Base-by-base conservation (phyloP, 1,140 invertebrate species). In the Cyclargus thomasi region DNA sequence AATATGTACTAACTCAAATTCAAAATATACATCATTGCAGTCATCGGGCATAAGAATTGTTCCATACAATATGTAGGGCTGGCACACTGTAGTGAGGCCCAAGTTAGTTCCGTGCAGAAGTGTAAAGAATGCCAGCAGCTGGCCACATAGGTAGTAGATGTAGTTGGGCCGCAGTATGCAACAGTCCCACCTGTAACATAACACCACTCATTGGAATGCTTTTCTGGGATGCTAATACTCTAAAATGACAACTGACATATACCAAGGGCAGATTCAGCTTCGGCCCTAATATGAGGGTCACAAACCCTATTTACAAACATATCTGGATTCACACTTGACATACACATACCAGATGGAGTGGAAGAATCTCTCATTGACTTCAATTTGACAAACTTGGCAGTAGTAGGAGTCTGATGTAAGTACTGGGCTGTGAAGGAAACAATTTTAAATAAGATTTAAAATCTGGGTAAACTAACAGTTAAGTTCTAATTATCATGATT, bases 31-130 rank as follows among this genome's bases (percentile, higher is more conserved):
- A 83, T 95, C 93, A 68, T 92, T 93, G 81, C 95, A 95, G 74
- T 95, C 93, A 78, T 95, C 93, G 3, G 94, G 94, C 74, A 95
- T 78, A 53, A 95, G 85, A 69, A 95, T 88, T 8, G 90, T 91
- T 35, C 92, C 93, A 76, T 93, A 92, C 8, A 94, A 78, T 77
- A 92, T 90, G 73, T 93, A 94, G 1, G 94, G 94, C 86, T 95
- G 94, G 75, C 94, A 95, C 1, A 95, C 92, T 35, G 93, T 94
- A 2, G 94, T 95, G 66, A 95, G 88, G 2, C 93, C 94, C 68
- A 95, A 90, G 85, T 95, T 94, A 0, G 94, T 93, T 62, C 94
- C 94, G 78, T 94, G 93, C 53, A 94, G 78, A 68, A 95, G 88
- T 65, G 93, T 92, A 39, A 90, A 74, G 57, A 93, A 90, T 18